phyloP scores from a whole-genome alignment of 2,888 invertebrate genomes.

The Caenorhabditis plicata region DNA sequence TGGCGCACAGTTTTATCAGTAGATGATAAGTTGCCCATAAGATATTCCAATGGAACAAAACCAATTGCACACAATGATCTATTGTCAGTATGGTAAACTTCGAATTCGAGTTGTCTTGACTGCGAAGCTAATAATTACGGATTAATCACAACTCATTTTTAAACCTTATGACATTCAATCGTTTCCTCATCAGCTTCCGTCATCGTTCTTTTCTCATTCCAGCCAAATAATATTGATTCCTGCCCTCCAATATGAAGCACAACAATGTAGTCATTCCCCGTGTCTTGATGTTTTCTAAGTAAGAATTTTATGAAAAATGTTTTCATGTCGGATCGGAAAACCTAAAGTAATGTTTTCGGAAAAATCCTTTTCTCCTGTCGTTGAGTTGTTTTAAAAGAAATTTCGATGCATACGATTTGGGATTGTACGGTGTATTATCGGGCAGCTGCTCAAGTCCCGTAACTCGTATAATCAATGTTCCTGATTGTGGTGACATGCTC shows the following conservation, averaged over 20 bases:
- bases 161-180: conserved; percentile 18
- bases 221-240: conserved; percentile 16
- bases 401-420: conserved; percentile 17
- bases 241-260: conserved; percentile 26
- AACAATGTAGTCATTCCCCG: conserved; percentile 19
- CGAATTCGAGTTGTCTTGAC: conserved; percentile 25
- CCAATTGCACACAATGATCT: conserved; percentile 29
- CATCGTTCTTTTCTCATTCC: conserved; percentile 34
- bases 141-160: no score
- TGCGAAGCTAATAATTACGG: no score
- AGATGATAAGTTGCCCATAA: conserved; percentile 15
- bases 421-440: conserved; percentile 1
- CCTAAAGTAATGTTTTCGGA: conserved; percentile 4
- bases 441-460: conserved; percentile 17
- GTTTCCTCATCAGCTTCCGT: conserved; percentile 18
- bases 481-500: no score
- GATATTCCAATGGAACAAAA: conserved; percentile 11
- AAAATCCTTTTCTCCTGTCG: conserved; percentile 14
- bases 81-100: conserved; percentile 27
- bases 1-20: conserved; percentile 17
- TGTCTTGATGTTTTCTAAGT: conserved; percentile 1
- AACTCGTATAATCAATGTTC: no score
- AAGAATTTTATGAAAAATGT: background rate
- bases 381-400: conserved; percentile 5
- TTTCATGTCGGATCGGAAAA: background rate